Percentiles rank a stretch among this genome's conserved stretches.
phyloP scores from a whole-genome alignment of 2,797 vertebrate genomes.

The Typhlichthys eigenmanni region DNA sequence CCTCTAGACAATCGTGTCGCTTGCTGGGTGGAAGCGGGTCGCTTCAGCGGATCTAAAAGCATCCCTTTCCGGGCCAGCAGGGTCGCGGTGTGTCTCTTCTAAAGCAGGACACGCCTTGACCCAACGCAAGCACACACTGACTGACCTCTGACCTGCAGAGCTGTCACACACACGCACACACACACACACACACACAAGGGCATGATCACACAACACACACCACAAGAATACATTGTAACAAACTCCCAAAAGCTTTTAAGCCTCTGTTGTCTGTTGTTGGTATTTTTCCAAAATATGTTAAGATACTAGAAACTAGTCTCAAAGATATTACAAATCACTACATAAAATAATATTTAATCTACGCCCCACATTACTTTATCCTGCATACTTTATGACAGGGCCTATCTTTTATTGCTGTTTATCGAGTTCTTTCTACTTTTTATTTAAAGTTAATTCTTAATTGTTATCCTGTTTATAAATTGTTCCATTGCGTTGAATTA shows the following conservation, averaged over 20 bases:
- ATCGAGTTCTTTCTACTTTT: not conserved
- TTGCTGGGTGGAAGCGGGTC: slow-evolving; percentile 67
- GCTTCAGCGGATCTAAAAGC: slow-evolving; percentile 67
- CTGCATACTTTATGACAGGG: not conserved
- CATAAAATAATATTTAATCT: no score
- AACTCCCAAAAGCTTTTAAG: no score
- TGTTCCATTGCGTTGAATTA: no score
- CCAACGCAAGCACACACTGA: slow-evolving; percentile 52
- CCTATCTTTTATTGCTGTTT: not conserved
- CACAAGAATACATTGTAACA: no score
- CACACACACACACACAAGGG: no score
- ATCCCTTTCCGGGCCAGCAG: slow-evolving; percentile 73
- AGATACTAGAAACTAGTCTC: no score
- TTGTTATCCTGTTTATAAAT: no score
- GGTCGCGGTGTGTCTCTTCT: slow-evolving; percentile 62
- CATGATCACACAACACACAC: no score
- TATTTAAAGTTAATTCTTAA: no score
- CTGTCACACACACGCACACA: not conserved
- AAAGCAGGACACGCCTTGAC: slow-evolving; percentile 74
- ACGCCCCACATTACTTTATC: not conserved
- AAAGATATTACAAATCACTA: no score
- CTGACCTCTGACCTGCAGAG: slow-evolving; percentile 33
- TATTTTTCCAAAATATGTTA: no score
- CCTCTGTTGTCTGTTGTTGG: no score
- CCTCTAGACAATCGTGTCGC: slow-evolving; percentile 65